These are phyloP conservation scores for Vespertilio murinus DNA, from an alignment of 2,797 vertebrate species.

Conservation along the genomic window DNA sequence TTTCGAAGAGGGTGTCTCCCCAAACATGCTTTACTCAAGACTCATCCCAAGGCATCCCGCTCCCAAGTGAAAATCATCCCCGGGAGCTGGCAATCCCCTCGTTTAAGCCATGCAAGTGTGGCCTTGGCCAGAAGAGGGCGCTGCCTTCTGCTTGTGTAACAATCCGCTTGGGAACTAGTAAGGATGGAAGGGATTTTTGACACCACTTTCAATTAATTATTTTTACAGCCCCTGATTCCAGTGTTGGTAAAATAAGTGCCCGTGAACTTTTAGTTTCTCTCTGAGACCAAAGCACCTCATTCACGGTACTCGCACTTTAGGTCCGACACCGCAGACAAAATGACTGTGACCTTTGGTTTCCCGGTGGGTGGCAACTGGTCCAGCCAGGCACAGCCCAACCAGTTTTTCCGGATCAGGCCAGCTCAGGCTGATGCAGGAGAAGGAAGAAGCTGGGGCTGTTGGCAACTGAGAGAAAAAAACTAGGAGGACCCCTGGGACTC, in stretches of 20 bases:
- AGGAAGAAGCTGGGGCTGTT: background rate
- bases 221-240: background rate
- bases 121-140: constrained; percentile 66
- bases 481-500: background rate
- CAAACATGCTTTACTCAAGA: background rate
- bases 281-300: background rate
- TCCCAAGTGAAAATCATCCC: background rate
- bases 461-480: background rate
- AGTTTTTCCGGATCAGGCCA: background rate
- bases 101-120: background rate
- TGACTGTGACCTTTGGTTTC: background rate
- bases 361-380: background rate
- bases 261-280: background rate
- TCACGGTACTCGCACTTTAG: background rate
- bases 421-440: background rate
- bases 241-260: background rate
- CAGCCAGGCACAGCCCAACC: background rate
- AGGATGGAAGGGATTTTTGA: background rate
- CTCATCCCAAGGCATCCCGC: background rate
- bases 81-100: too few species aligned
- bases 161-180: background rate
- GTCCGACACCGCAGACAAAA: background rate
- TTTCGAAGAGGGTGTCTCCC: background rate
- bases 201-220: background rate
- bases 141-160: constrained; percentile 3